A percentile compares a stretch with the other conserved stretches of the same genome.
These are phyloP conservation scores for Macrotrachela quadricornifera DNA, from an alignment of 1,140 invertebrate species.

Conservation along the genomic window DNA sequence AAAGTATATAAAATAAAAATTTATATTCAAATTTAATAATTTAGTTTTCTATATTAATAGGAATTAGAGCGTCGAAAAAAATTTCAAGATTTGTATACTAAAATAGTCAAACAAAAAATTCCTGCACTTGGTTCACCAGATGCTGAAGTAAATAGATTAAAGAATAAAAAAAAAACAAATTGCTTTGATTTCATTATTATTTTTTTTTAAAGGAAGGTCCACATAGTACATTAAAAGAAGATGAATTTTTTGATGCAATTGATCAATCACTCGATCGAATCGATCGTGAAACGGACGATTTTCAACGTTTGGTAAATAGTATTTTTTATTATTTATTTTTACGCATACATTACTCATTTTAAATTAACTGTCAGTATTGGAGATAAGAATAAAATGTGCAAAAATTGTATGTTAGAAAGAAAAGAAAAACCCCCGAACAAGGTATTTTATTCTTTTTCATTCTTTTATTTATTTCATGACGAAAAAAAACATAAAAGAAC, in stretches of 20 bases:
- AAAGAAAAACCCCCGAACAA: constrained; percentile 14
- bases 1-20: constrained; percentile 24
- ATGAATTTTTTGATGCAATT: constrained; percentile 96
- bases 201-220: constrained; percentile 55
- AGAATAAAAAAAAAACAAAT: background rate
- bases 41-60: constrained; percentile 13
- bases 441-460: constrained; percentile 9
- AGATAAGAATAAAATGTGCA: constrained; percentile 18
- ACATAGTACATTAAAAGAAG: constrained; percentile 77
- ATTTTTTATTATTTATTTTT: no score
- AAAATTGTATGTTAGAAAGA: constrained; percentile 14
- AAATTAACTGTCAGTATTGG: constrained; percentile 2
- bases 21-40: background rate
- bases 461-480: no score
- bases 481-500: no score
- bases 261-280: constrained; percentile 84
- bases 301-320: constrained; percentile 17
- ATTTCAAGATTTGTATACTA: constrained; percentile 55
- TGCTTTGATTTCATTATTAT: background rate
- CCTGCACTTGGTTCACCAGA: background rate
- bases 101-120: background rate
- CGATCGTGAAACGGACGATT: constrained; percentile 54
- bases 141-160: background rate
- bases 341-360: background rate
- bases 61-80: constrained; percentile 54